Percentiles rank a stretch among this genome's conserved stretches.
These are phyloP conservation scores for Dipodomys merriami DNA, from an alignment of 2,113 vertebrate genomes.

Conservation along the genomic window DNA sequence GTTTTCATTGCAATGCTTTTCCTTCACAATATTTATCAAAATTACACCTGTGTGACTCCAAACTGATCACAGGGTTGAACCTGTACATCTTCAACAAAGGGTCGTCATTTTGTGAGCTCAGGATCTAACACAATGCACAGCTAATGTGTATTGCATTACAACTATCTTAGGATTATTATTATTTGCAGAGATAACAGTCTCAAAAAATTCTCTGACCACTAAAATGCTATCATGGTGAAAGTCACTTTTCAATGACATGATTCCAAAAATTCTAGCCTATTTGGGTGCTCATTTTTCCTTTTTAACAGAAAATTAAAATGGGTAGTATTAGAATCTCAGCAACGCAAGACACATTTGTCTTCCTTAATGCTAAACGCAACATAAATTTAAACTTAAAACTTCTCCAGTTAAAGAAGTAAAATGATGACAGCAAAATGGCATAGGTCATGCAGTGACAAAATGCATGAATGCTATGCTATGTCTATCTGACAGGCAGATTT, in stretches of 20 bases:
- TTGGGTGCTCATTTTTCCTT: not conserved
- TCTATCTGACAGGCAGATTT: too few relatives aligned
- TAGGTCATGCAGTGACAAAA: not conserved
- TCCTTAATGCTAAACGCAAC: not conserved
- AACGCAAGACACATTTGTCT: not conserved
- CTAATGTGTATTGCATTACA: not conserved
- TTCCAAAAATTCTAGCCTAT: not conserved
- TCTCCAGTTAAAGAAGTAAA: not conserved
- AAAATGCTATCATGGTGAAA: not conserved
- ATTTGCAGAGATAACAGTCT: constrained; percentile 22
- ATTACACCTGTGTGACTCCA: not conserved
- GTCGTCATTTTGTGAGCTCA: not conserved
- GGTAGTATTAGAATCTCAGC: not conserved
- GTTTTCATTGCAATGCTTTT: not conserved
- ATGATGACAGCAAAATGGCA: not conserved
- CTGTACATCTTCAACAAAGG: not conserved
- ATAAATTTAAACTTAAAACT: not conserved
- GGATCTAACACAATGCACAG: not conserved
- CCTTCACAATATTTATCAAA: constrained; percentile 6
- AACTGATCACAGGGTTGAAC: not conserved
- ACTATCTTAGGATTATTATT: not conserved
- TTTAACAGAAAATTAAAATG: constrained; percentile 3
- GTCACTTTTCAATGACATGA: not conserved
- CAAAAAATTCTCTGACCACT: constrained; percentile 3
- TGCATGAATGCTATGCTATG: too few relatives aligned